These are phyloP conservation scores for Scyliorhinus canicula DNA, from an alignment of 2,797 vertebrate genomes.

Conservation along the genomic window DNA sequence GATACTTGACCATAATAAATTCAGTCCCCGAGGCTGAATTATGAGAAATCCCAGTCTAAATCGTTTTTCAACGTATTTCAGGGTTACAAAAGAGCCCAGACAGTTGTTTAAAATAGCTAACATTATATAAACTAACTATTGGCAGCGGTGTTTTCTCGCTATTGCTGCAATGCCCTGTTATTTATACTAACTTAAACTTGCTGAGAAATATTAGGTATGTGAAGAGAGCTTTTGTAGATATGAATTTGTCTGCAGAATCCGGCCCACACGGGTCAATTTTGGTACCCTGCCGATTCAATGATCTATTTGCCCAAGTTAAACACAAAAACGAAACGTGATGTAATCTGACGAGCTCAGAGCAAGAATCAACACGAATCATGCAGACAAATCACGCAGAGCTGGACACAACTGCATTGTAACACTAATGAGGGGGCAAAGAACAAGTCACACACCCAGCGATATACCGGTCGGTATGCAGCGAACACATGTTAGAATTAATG, in stretches of 20 bases:
- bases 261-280: too few species aligned
- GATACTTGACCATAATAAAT: background rate
- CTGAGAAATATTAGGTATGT: background rate
- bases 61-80: background rate
- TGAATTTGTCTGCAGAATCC: background rate
- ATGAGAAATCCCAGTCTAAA: background rate
- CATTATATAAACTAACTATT: background rate
- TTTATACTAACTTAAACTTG: too few species aligned
- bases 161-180: background rate
- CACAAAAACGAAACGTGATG: background rate
- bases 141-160: background rate
- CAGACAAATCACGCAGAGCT: constrained; percentile 28
- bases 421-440: constrained; percentile 39
- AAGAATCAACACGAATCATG: background rate
- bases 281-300: background rate
- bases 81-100: background rate
- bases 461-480: constrained; percentile 22
- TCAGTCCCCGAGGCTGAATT: background rate
- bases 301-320: background rate
- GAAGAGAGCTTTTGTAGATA: background rate
- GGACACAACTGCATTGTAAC: constrained; percentile 20
- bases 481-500: constrained; percentile 38
- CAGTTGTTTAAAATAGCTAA: constrained; percentile 2
- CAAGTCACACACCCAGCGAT: constrained; percentile 40
- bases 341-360: background rate